Evolutionary conservation across 2,797 vertebrate species (phyloP), one percentile per base, ranked within the genome.

Genomic region (Clarias laeviceps): DNA sequence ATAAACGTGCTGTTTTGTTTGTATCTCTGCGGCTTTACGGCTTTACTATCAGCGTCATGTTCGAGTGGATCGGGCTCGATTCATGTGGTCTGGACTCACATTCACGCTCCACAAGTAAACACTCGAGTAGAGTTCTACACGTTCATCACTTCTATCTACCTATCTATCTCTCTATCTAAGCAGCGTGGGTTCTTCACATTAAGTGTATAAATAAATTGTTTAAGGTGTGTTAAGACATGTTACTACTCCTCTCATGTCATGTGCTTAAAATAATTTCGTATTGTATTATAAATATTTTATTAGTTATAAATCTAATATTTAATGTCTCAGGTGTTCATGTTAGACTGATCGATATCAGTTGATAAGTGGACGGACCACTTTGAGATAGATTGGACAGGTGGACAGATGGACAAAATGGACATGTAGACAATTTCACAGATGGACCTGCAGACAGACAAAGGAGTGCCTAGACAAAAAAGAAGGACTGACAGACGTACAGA

Each of bases 21-120:
- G 56, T 54, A 34, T 83, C 27, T 83, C 34, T 64, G 59, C 37
- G 27, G 22, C 50, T 70, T 7, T 65, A 84, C 76, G 72, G 9
- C 50, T 87, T 83, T 87, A 84, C 82, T 87, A 77, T 80, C 79
- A 70, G 72, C 85, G 83, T 84, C 88, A 86, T 57, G 40, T 83
- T 88, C 34, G 62, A 76, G 18, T 54, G 24, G 18, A 29, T 90
- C 87, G 62, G 86, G 86, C 82, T 90, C 87, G 87, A 88, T 84
- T 87, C 32, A 17, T 77, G 20, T 27, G 15, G 62, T 85, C 88
- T 88, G 27, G 56, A 86, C 34, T 81, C 86, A 59, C 87, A 45
- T 59, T 61, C 56, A 73, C 56, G 54, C 82, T 64, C 56, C 32
- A 78, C 56, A 65, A 20, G 69, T 65, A 65, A 65, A 80, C 78